These are phyloP conservation scores for Caenorhabditis latens DNA, from an alignment of 1,140 invertebrate species.

Conservation along the genomic window DNA sequence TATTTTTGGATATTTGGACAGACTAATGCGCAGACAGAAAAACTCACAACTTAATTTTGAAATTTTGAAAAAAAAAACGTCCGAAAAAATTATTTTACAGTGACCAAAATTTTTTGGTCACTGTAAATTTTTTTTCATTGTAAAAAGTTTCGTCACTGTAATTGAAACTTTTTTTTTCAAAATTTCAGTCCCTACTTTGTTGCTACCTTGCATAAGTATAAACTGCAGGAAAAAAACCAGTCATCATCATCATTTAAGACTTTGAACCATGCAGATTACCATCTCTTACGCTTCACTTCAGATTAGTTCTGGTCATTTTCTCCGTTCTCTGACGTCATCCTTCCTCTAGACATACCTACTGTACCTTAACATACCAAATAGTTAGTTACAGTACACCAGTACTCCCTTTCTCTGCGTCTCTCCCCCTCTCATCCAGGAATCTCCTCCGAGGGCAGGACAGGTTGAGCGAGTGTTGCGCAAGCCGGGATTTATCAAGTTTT, in stretches of 20 bases:
- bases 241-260: too few relatives aligned
- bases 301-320: conserved; percentile 45
- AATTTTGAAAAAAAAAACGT: too few relatives aligned
- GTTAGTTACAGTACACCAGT: too few relatives aligned
- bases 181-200: neutral
- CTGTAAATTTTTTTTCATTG: neutral
- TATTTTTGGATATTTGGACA: too few relatives aligned
- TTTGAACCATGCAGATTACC: neutral
- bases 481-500: conserved; percentile 26
- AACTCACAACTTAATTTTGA: too few relatives aligned
- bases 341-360: neutral
- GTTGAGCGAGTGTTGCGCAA: neutral
- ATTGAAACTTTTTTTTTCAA: too few relatives aligned
- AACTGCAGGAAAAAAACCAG: neutral
- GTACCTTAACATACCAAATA: too few relatives aligned
- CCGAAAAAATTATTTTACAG: too few relatives aligned
- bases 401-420: too few relatives aligned
- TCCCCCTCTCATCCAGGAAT: neutral
- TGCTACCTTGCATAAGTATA: too few relatives aligned
- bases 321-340: neutral
- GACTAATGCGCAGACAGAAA: too few relatives aligned
- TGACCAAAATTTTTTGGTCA: neutral
- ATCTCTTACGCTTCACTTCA: neutral
- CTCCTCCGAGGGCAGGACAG: neutral
- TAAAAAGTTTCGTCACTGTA: too few relatives aligned